Conservation (phyloP, 2,113 vertebrate genomes). For the Bothrops jararaca region DNA sequence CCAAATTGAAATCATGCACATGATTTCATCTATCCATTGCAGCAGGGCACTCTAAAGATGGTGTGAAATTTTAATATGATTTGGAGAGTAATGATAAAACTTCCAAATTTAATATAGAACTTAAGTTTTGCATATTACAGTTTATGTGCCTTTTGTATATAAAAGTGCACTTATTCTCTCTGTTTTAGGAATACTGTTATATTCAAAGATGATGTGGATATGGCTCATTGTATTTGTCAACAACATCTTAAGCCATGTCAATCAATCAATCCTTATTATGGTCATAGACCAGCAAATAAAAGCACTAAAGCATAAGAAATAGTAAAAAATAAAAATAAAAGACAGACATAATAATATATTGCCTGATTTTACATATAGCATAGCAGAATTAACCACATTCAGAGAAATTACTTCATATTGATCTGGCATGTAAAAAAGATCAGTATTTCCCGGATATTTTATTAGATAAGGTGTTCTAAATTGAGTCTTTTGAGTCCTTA, state of each 20-base stretch:
- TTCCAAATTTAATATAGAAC: not conserved
- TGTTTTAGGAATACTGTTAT: not conserved
- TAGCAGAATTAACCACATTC: not conserved
- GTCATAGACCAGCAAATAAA: not conserved
- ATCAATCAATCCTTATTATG: not conserved
- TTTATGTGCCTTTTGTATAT: not conserved
- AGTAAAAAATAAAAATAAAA: not conserved
- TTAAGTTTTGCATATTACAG: not conserved
- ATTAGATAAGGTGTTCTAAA: not conserved
- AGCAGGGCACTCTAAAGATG: not conserved
- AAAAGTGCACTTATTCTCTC: not conserved
- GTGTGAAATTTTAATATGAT: not conserved
- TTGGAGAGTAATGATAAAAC: not conserved
- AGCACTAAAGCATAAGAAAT: not conserved
- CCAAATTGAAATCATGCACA: not conserved
- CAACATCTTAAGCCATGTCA: not conserved
- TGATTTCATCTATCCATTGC: not conserved
- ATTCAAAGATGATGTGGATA: not conserved
- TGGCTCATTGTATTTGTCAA: not conserved
- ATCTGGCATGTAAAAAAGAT: not conserved
- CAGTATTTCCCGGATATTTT: not conserved
- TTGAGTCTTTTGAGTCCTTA: not conserved
- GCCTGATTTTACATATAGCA: not conserved
- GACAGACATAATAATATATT: not conserved
- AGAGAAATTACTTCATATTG: not conserved